phyloP scores from a whole-genome alignment of 2,113 vertebrate genomes.

The Bubalus kerabau region DNA sequence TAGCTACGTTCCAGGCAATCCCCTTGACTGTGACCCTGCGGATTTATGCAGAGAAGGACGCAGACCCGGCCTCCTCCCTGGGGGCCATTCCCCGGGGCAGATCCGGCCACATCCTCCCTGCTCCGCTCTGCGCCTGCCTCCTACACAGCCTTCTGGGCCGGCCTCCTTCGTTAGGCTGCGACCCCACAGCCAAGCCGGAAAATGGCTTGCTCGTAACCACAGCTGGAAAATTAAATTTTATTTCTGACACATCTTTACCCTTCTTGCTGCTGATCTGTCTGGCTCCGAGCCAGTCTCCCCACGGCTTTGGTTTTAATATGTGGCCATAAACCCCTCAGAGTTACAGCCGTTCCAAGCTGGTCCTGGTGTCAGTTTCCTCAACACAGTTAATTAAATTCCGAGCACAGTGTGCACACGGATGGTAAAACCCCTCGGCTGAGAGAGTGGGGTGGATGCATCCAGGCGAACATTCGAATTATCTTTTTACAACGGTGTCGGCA shows the following conservation, averaged over 20 bases:
- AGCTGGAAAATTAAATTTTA: slow-evolving; percentile 74
- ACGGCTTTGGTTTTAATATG: slow-evolving; percentile 73
- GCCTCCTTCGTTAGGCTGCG: slow-evolving; percentile 34
- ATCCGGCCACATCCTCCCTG: fast-evolving
- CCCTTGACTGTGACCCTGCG: background rate
- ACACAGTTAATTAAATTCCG: slow-evolving; percentile 78
- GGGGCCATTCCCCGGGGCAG: fast-evolving
- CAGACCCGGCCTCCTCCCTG: background rate
- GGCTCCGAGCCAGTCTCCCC: slow-evolving; percentile 69
- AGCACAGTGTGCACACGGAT: slow-evolving; percentile 69
- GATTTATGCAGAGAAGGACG: background rate
- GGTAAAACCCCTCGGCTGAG: slow-evolving; percentile 69
- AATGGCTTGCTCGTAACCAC: slow-evolving; percentile 29
- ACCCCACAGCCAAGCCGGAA: slow-evolving; percentile 13
- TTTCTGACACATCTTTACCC: slow-evolving; percentile 69
- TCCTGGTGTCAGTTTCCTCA: slow-evolving; percentile 61
- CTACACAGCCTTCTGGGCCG: fast-evolving
- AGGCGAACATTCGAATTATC: slow-evolving; percentile 50
- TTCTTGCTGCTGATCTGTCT: slow-evolving; percentile 64
- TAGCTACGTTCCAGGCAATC: background rate
- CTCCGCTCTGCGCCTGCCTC: fast-evolving
- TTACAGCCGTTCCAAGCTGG: slow-evolving; percentile 72
- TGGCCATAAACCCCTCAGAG: slow-evolving; percentile 76
- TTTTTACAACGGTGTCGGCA: background rate
- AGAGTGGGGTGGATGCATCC: slow-evolving; percentile 57